Base-by-base conservation (phyloP, 2,113 vertebrate species). In the Mus pahari region DNA sequence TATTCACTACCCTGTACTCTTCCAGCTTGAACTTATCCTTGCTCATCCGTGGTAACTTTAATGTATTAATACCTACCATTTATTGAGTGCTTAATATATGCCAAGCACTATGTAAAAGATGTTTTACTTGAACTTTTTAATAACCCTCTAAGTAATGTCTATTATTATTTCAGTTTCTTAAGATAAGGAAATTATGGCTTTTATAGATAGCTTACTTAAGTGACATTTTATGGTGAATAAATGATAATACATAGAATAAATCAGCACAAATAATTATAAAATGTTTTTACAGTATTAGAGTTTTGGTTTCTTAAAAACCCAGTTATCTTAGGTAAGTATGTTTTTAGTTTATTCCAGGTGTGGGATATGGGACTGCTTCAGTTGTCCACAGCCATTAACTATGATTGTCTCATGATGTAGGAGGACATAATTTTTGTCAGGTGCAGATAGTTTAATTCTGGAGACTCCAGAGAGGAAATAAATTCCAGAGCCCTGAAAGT, bases 21-120 rank as follows among this genome's bases (percentile, higher is more conserved):
- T 93, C 48, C 95, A 74, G 91, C 55, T 60, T 96, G 36, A 84
- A 86, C 39, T 86, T 89, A 48, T 31, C 62, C 19, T 90, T 91
- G 24, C 36, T 83, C 70, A 90, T 45, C 42, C 31, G 48, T 36
- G 31, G 11, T 88, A 68, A 87, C 13, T 55, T 90, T 90, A 87
- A 83, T 70, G 64, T 71, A 58, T 86, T 53, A 48, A 50, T 26
- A 64, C 4, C 50, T 79, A 89, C 48, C 45, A 71, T 87, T 73
- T 83, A 86, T 81, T 92, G 89, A 75, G 66, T 68, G n/a, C 53
- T 87, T 90, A 42, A 77, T 88, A 70, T 24, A 45, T 91, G n/a
- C 33, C 14, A n/a, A 39, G 12, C 31, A 55, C 6, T 45, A 7
- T 20, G 45, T 62, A 31, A 93, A 92, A 74, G n/a, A 60, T 6